Evolutionary conservation across 2,888 invertebrate genomes (phyloP), one percentile per base, ranked within the genome.

Genomic region (Carpatolechia fugitivella): DNA sequence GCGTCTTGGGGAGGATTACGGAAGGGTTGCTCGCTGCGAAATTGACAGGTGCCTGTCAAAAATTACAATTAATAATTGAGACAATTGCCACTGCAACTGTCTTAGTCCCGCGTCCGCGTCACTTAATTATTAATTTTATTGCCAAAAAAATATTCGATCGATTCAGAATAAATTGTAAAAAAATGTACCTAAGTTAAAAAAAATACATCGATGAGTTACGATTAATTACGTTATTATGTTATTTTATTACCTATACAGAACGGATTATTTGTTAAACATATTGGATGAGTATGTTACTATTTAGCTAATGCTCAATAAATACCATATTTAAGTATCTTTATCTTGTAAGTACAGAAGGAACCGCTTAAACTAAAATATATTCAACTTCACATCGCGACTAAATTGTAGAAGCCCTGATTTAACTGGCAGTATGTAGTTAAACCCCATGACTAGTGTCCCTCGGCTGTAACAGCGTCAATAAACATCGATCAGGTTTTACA

Each of bases 1-100:
- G 78, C 82, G 78, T 88, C 88, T 88, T 86, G 85, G 82, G 88
- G 86, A 76, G 82, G 87, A 86, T 87, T 88, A 86, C 66, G 74
- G 82, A 89, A 89, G 88, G 90, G 88, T 89, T 89, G 87, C 71
- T 13, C 13, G 78, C 74, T 79, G 83, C 85, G 78, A 83, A 89
- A 89, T 90, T 89, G 90, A 89, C 89, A 89, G 89, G 84, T 89
- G 89, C 85, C 90, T 77, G 83, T 90, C 90, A 90, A 90, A 89
- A 90, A 88, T 89, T 90, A 89, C 88, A 85, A 86, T 89, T 87
- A 90, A 89, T 88, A 83, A 88, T 86, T 86, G 82, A 85, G 84
- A 79, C 81, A 77, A 82, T 81, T 80, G 82, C 70, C 66, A 72
- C 67, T 72, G 73, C 74, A 67, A 68, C 69, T 70, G 72, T 55